Evolutionary conservation across 1,140 invertebrate genomes (phyloP), one percentile per base, ranked within the genome.

Genomic region (Streblospio benedicti): DNA sequence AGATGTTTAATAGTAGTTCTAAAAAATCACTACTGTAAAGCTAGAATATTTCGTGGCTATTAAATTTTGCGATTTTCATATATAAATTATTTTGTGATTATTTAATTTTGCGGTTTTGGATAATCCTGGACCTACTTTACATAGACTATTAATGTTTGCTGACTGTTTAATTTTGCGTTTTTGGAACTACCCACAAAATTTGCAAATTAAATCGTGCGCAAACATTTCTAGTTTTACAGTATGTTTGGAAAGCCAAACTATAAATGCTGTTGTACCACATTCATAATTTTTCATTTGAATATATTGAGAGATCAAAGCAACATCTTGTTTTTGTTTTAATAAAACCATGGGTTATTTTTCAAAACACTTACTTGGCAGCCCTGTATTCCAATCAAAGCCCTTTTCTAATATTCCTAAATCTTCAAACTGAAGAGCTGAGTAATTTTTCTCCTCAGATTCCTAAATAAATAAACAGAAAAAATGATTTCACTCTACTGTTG

Each of bases 61-160:
- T n/a, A n/a, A n/a, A n/a, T n/a, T n/a, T n/a, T n/a, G n/a, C n/a
- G n/a, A n/a, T n/a, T n/a, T n/a, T n/a, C n/a, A n/a, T n/a, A n/a
- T n/a, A n/a, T n/a, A n/a, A n/a, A n/a, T n/a, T n/a, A n/a, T n/a
- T n/a, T 57, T n/a, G 28, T 30, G 54, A 27, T 65, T 44, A 14
- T 28, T 28, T 30, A 33, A 20, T 45, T 4, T 5, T 1, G 30
- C 5, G 23, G 16, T 38, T 4, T 43, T 27, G 23, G 31, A 20
- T 44, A 20, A 18, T 3, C 4, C n/a, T 55, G 45, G 45, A n/a
- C 27, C 57, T n/a, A 30, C 44, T 59, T 43, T 63, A 49, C 52
- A 57, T 61, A 64, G 33, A 44, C 30, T 62, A 61, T 52, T 32
- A 49, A 54, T 57, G 56, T 44, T 41, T 44, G 51, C 51, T 56